These are phyloP conservation scores for Neosilurus mollespiculum DNA, from an alignment of 2,797 vertebrate species.

Conservation along the genomic window DNA sequence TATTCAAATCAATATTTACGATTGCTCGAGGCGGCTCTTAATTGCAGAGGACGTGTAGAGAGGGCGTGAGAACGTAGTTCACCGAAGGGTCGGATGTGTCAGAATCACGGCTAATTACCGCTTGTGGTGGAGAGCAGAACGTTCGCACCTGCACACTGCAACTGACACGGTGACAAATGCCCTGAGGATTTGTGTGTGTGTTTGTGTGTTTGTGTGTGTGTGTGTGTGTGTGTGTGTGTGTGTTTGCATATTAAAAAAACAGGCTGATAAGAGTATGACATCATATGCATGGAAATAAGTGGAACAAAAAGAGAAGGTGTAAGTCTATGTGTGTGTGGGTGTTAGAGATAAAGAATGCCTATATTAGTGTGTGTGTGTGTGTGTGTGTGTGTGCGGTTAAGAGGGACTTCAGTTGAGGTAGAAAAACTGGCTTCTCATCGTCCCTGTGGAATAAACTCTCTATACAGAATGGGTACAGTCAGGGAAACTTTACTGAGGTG, in stretches of 20 bases:
- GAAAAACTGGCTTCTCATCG: constrained; percentile 22
- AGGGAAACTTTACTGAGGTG: constrained; percentile 48
- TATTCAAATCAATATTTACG: constrained; percentile 60
- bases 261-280: constrained; percentile 20
- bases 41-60: constrained; percentile 48
- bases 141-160: constrained; percentile 47
- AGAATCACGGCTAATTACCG: constrained; percentile 58
- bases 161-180: constrained; percentile 49
- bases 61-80: constrained; percentile 44
- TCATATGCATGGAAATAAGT: constrained; percentile 11
- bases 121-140: constrained; percentile 47
- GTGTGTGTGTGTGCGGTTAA: constrained; percentile 6
- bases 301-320: constrained; percentile 9
- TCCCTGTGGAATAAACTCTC: constrained; percentile 46
- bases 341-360: too few species aligned
- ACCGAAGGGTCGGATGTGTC: constrained; percentile 48
- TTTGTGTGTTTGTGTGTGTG: constrained; percentile 22
- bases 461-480: constrained; percentile 56
- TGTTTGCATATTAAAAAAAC: constrained; percentile 32
- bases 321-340: constrained; percentile 6
- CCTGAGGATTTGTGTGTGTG: constrained; percentile 18
- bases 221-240: not conserved
- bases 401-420: not conserved
- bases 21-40: constrained; percentile 52
- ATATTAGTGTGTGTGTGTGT: constrained; percentile 4